Conservation (phyloP, 2,113 vertebrate genomes). For the Psittacula cyanocephala region DNA sequence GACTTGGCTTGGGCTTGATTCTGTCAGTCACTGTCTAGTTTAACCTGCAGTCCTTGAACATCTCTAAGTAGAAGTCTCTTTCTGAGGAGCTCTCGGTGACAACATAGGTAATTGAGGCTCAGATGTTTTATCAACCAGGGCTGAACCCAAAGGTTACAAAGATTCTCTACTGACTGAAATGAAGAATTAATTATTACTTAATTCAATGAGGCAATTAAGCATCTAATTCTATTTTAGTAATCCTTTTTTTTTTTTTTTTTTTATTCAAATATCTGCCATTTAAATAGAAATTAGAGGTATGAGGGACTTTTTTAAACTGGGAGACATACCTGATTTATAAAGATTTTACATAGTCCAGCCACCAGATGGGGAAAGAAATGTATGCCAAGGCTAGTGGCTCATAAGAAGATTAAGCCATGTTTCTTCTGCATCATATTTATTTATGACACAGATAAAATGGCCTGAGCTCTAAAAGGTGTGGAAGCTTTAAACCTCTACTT, state of each 20-base stretch:
- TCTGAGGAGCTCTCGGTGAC: not conserved
- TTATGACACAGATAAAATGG: not conserved
- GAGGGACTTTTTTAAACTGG: not conserved
- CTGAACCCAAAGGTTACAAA: not conserved
- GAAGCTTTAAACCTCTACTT: not conserved
- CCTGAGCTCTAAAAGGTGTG: not conserved
- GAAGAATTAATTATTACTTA: not conserved
- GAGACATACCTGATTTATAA: not conserved
- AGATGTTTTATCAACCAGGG: not conserved
- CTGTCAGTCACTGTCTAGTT: not conserved
- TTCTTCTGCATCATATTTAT: not conserved
- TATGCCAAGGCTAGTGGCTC: not conserved
- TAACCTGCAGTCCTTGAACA: not conserved
- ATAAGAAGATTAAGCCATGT: not conserved
- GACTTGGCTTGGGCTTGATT: not conserved
- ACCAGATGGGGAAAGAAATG: not conserved
- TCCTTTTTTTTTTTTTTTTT: not conserved
- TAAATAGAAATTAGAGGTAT: not conserved
- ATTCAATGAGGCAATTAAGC: not conserved
- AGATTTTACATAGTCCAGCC: not conserved
- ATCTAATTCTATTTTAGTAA: not conserved
- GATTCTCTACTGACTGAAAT: not conserved
- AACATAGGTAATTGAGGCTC: not conserved
- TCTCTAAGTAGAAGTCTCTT: not conserved
- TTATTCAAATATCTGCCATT: not conserved